Evolutionary conservation across 2,797 vertebrate species (phyloP).

Genomic region (Argentina silus): DNA sequence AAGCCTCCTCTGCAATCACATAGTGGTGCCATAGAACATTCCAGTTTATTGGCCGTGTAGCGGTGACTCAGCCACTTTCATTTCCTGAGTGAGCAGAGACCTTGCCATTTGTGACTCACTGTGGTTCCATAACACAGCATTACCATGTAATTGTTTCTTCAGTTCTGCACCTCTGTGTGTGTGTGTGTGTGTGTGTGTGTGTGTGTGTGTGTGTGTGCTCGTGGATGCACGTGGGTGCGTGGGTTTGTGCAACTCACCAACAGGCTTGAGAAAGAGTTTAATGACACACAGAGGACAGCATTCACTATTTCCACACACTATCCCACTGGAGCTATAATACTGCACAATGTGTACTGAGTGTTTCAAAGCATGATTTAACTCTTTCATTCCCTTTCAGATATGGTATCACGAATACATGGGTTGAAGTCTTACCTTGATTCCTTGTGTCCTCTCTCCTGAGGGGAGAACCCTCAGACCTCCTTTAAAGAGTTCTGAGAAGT

Average conservation of each 20-base stretch:
- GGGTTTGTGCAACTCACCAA: too few relatives aligned
- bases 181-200: too few relatives aligned
- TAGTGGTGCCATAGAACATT: background rate
- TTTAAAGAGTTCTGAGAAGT: too few relatives aligned
- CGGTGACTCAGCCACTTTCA: background rate
- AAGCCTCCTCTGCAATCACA: constrained; percentile 1
- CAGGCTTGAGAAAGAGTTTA: background rate
- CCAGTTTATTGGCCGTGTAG: background rate
- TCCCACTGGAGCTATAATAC: background rate
- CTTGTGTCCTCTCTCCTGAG: too few relatives aligned
- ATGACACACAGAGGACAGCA: background rate
- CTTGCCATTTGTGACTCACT: background rate
- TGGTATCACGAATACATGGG: too few relatives aligned
- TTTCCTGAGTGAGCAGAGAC: background rate
- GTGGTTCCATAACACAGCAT: background rate
- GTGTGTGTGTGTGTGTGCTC: too few relatives aligned
- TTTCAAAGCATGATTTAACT: background rate
- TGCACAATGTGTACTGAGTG: background rate
- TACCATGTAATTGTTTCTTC: too few relatives aligned
- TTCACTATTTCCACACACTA: background rate
- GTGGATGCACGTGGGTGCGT: background rate
- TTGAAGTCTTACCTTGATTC: too few relatives aligned
- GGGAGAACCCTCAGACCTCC: too few relatives aligned
- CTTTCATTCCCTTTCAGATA: constrained; percentile 13
- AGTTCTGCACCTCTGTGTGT: too few relatives aligned